Evolutionary conservation across 2,113 vertebrate species (phyloP).

Genomic region (Orycteropus afer): DNA sequence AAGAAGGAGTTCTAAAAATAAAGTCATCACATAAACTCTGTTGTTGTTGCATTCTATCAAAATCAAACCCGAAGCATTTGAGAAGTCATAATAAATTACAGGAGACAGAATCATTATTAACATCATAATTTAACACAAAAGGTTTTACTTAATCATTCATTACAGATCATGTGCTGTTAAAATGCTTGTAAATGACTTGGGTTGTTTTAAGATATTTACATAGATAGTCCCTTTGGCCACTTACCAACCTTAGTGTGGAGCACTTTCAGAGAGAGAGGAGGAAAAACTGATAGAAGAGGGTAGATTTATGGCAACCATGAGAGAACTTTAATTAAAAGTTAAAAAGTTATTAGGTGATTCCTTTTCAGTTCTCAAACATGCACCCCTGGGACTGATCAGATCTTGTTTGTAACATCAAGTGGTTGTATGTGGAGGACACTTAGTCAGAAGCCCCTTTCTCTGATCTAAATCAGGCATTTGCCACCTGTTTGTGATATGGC

Average conservation of each 20-base stretch:
- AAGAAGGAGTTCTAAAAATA: slow-evolving; percentile 91
- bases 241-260: slow-evolving; percentile 47
- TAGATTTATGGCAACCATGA: slow-evolving; percentile 66
- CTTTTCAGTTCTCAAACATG: slow-evolving; percentile 81
- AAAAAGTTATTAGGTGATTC: slow-evolving; percentile 77
- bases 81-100: slow-evolving; percentile 87
- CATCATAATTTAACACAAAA: slow-evolving; percentile 92
- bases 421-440: slow-evolving; percentile 71
- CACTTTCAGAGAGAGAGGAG: not conserved
- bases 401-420: slow-evolving; percentile 69
- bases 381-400: slow-evolving; percentile 73
- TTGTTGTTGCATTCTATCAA: slow-evolving; percentile 87
- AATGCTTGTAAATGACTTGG: slow-evolving; percentile 82
- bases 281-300: not conserved
- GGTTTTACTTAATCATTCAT: slow-evolving; percentile 92
- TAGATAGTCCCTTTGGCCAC: slow-evolving; percentile 30
- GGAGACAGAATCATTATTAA: slow-evolving; percentile 90
- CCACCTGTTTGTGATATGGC: slow-evolving; percentile 64
- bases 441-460: slow-evolving; percentile 70
- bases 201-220: slow-evolving; percentile 75
- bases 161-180: slow-evolving; percentile 86
- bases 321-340: slow-evolving; percentile 76
- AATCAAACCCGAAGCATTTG: slow-evolving; percentile 85
- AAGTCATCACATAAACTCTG: slow-evolving; percentile 83
- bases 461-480: slow-evolving; percentile 49